Evolutionary conservation across 2,797 vertebrate genomes (phyloP).

Genomic region (Molossus molossus): DNA sequence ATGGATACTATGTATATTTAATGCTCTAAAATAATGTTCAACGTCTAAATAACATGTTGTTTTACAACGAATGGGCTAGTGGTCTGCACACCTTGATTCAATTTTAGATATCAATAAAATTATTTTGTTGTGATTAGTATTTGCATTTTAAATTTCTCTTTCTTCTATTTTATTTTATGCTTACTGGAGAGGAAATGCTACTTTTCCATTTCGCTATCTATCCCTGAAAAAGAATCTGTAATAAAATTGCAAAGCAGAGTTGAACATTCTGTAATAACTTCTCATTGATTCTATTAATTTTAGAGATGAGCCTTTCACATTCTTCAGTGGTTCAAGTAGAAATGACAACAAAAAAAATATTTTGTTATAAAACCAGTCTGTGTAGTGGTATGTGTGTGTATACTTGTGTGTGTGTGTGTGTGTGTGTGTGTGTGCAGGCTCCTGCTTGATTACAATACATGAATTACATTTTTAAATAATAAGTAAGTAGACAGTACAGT

Average conservation of each 20-base stretch:
- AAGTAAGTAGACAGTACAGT: not conserved
- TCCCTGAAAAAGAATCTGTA: not conserved
- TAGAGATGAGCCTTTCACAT: not conserved
- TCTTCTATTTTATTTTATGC: not conserved
- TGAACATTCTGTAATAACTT: not conserved
- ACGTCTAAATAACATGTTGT: not conserved
- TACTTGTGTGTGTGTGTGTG: too few species aligned
- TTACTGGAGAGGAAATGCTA: not conserved
- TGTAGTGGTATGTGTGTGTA: not conserved
- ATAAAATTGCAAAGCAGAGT: not conserved
- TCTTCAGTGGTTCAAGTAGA: not conserved
- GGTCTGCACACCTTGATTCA: not conserved
- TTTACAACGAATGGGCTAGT: not conserved
- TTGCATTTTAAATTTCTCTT: conserved; percentile 23
- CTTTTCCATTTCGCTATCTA: conserved; percentile 20
- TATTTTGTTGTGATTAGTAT: conserved; percentile 40
- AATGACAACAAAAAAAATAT: not conserved
- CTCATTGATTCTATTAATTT: not conserved
- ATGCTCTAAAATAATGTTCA: conserved; percentile 50
- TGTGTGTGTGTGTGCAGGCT: not conserved
- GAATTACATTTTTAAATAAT: not conserved
- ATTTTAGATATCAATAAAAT: conserved; percentile 48
- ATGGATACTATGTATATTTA: not conserved
- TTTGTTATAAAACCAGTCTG: not conserved
- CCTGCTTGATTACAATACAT: not conserved